Percentiles rank a stretch among this genome's conserved stretches.
These are phyloP conservation scores for Tachina fera DNA, from an alignment of 2,888 invertebrate genomes.

Conservation along the genomic window DNA sequence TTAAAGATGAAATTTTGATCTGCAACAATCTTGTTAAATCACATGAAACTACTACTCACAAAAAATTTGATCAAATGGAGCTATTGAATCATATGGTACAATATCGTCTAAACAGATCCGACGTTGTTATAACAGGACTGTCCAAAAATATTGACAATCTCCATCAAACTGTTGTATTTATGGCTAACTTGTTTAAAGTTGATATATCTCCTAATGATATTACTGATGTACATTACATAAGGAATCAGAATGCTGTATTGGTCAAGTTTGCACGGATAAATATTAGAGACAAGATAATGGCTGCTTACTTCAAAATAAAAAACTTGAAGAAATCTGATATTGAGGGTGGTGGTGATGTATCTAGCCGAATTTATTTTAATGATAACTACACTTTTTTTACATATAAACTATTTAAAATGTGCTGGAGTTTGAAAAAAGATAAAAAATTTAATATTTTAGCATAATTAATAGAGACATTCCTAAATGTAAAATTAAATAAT, in stretches of 20 bases:
- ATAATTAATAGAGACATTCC: not conserved
- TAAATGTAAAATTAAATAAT: not conserved
- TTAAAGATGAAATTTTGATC: not conserved
- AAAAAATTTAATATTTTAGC: not conserved
- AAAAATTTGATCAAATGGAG: not conserved
- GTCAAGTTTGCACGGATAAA: not conserved
- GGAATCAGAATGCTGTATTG: not conserved
- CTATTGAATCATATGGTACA: not conserved
- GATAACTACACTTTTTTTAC: constrained; percentile 2
- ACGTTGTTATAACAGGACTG: not conserved
- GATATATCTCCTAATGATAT: not conserved
- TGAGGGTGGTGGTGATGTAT: not conserved
- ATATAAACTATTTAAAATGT: not conserved
- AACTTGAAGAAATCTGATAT: not conserved
- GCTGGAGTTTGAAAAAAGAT: not conserved
- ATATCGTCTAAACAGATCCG: not conserved
- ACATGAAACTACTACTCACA: not conserved
- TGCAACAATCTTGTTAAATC: too few relatives aligned
- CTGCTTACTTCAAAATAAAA: not conserved
- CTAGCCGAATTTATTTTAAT: not conserved
- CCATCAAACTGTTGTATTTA: too few relatives aligned
- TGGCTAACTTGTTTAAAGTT: not conserved
- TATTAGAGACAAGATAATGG: too few relatives aligned
- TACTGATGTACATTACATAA: not conserved
- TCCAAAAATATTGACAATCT: not conserved